Base-by-base conservation (phyloP, 2,888 invertebrate species). In the Neoscelio sp. region DNA sequence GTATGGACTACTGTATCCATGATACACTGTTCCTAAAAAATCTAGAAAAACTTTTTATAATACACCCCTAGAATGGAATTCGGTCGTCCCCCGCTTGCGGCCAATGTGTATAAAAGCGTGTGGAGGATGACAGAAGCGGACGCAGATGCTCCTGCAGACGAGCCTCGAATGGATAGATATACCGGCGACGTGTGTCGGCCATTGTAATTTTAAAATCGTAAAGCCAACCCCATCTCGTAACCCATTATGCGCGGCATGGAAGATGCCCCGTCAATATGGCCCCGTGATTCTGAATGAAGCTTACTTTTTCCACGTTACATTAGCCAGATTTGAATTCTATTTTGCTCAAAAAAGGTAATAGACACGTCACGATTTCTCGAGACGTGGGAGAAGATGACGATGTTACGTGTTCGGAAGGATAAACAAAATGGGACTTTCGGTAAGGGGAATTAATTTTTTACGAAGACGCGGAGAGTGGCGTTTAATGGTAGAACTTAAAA, bases 191-290 rank as follows among this genome's bases (percentile, higher is more conserved):
- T 87, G 87, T 87, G 88, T 85, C 86, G 85, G 78, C 87, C 87
- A 89, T 89, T 90, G 89, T 89, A 85, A 90, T 89, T 90, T 89
- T 86, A 87, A 89, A 89, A 88, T 89, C 85, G 85, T 81, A 82
- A 84, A 83, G 73, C 80, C 71, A 83, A 85, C 74, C 84, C 76
- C 76, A 77, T 74, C 81, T 78, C 79, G 44, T 71, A 67, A 76
- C 76, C 80, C 75, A 67, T 67, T 75, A 71, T 71, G 42, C 76
- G 67, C 50, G 50, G 48, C 40, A 80, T 50, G 54, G 62, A 78
- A 74, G 80, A 75, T 58, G 18, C 77, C 64, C 56, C 68, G 62
- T 79, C 81, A 80, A 78, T 78, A 78, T 80, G 80, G 80, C 80
- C 48, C 64, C 48, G 62, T 68, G 71, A 42, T 52, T 58, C 64